Evolutionary conservation across 2,888 invertebrate species (phyloP).

Genomic region (Rhogogaster chlorosoma): DNA sequence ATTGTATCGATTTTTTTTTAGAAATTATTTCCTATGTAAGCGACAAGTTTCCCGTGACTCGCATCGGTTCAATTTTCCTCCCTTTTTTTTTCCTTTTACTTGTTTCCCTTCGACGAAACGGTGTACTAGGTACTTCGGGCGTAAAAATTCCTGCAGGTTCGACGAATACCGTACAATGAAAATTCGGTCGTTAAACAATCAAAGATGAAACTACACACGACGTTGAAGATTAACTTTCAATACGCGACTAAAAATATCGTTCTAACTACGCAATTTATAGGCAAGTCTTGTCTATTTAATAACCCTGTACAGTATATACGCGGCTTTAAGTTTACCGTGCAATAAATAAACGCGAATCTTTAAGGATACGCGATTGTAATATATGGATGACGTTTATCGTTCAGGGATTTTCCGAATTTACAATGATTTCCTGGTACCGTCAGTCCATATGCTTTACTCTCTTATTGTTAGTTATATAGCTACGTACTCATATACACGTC

Average conservation of each 20-base stretch:
- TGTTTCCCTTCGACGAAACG: neutral
- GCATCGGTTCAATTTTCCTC: neutral
- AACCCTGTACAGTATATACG: conserved; percentile 23
- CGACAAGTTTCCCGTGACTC: neutral
- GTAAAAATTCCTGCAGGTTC: neutral
- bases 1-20: neutral
- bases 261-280: conserved; percentile 27
- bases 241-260: conserved; percentile 16
- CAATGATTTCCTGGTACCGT: conserved; percentile 30
- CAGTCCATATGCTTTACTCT: neutral
- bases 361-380: conserved; percentile 14
- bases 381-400: conserved; percentile 23
- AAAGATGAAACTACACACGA: neutral
- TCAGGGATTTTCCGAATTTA: conserved; percentile 46
- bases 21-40: neutral
- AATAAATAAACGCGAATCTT: conserved; percentile 18
- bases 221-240: conserved; percentile 6
- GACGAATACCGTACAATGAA: neutral
- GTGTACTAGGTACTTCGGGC: neutral
- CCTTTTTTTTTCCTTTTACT: neutral
- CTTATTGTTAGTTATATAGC: neutral
- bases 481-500: neutral
- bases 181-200: neutral
- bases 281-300: conserved; percentile 24
- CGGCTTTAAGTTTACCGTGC: neutral